These are phyloP conservation scores for Saccopteryx leptura DNA, from an alignment of 2,113 vertebrate genomes.

Conservation along the genomic window DNA sequence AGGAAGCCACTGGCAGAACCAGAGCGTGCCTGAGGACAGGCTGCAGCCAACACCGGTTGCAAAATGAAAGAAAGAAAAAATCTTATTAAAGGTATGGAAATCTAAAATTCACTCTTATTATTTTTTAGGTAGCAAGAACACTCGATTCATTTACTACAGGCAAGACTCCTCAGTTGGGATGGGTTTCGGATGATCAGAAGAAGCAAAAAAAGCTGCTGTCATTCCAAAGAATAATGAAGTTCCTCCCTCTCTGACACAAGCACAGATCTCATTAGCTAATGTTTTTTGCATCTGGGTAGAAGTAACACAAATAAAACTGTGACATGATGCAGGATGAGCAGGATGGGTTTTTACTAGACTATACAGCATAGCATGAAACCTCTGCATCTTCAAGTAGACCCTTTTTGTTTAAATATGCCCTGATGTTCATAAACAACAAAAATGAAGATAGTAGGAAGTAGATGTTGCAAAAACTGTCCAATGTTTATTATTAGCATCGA, in stretches of 20 bases:
- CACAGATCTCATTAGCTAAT: constrained; percentile 82
- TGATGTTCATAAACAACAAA: background rate
- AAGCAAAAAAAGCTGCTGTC: constrained; percentile 43
- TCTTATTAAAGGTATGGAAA: constrained; percentile 50
- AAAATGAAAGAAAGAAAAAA: constrained; percentile 54
- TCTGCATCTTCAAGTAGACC: constrained; percentile 32
- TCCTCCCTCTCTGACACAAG: constrained; percentile 65
- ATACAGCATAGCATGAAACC: constrained; percentile 63
- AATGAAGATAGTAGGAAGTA: background rate
- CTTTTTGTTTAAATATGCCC: constrained; percentile 33
- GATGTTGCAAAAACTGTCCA: background rate
- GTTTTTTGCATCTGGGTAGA: constrained; percentile 84
- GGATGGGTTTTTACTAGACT: constrained; percentile 79
- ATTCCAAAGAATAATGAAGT: constrained; percentile 43
- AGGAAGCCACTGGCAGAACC: constrained; percentile 53
- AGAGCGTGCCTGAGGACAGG: background rate
- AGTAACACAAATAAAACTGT: constrained; percentile 70
- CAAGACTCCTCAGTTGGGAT: constrained; percentile 20
- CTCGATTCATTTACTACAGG: constrained; percentile 61
- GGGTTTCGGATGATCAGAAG: constrained; percentile 69
- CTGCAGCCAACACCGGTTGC: constrained; percentile 37
- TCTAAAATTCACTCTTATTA: background rate
- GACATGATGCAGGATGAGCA: constrained; percentile 84
- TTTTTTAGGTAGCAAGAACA: constrained; percentile 54
- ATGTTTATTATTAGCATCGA: background rate